Evolutionary conservation across 2,113 vertebrate species (phyloP).

Genomic region (Calidris pugnax): DNA sequence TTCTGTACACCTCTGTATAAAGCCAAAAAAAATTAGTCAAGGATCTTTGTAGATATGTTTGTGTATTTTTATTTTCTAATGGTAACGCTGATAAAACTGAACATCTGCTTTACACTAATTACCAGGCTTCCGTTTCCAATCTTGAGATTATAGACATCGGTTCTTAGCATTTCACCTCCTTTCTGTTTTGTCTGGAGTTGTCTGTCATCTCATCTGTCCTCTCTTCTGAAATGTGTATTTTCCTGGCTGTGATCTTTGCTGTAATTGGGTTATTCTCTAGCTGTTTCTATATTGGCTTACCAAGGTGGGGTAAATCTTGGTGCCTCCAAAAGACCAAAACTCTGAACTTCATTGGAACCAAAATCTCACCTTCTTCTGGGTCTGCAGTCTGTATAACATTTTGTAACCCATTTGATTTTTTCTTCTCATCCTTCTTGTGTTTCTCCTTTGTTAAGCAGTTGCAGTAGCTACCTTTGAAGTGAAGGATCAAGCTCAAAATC

Average conservation of each 20-base stretch:
- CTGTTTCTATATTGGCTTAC: neutral
- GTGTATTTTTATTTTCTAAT: neutral
- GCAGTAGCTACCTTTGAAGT: conserved; percentile 31
- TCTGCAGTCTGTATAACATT: neutral
- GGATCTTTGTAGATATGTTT: neutral
- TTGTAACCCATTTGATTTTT: neutral
- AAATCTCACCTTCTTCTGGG: neutral
- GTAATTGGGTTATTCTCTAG: neutral
- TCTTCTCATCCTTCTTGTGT: neutral
- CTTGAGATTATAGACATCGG: neutral
- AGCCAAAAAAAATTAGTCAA: neutral
- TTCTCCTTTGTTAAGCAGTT: conserved; percentile 3
- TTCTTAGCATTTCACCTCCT: neutral
- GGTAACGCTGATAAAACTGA: neutral
- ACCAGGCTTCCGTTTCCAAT: neutral
- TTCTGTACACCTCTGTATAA: neutral
- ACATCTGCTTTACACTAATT: neutral
- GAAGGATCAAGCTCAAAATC: conserved; percentile 52
- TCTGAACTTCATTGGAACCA: neutral
- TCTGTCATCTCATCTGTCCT: neutral
- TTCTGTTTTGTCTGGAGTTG: neutral
- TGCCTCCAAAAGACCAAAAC: neutral
- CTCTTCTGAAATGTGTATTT: neutral
- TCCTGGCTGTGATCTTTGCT: neutral
- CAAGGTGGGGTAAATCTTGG: neutral